phyloP scores from a whole-genome alignment of 2,113 vertebrate genomes.

The Caranx ignobilis region DNA sequence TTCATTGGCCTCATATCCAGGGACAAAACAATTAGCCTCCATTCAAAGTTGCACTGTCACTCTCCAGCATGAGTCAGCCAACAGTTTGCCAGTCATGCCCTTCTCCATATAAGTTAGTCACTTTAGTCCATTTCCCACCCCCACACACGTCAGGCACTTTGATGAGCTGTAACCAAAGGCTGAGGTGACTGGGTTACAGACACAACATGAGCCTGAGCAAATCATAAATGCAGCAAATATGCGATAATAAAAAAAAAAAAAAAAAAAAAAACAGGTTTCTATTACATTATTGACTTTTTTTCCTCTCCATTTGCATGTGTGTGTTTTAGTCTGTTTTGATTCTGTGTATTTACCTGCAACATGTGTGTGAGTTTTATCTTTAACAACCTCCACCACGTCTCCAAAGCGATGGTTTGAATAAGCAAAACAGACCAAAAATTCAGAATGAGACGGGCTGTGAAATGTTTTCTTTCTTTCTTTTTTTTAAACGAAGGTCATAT shows the following conservation, averaged over 20 bases:
- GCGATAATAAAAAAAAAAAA: not conserved
- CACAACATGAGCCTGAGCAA: not conserved
- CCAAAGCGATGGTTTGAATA: not conserved
- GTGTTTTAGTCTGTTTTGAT: not conserved
- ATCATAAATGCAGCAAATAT: not conserved
- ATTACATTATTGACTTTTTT: not conserved
- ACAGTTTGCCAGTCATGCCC: not conserved
- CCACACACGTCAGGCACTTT: not conserved
- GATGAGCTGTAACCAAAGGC: conserved; percentile 13
- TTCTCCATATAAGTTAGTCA: not conserved
- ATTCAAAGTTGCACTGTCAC: not conserved
- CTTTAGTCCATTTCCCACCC: not conserved
- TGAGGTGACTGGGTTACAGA: not conserved
- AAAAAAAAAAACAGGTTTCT: too few species aligned
- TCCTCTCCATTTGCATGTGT: too few species aligned
- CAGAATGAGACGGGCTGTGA: not conserved
- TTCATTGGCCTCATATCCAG: not conserved
- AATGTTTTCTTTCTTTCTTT: not conserved
- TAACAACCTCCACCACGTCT: not conserved
- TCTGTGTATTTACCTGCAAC: too few species aligned
- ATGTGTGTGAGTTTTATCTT: not conserved
- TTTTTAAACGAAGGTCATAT: not conserved
- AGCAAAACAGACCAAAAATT: not conserved
- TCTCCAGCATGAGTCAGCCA: conserved; percentile 9
- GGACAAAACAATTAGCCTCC: not conserved